Conservation (phyloP, 2,888 invertebrate genomes). For the Lamellibrachia columna region DNA sequence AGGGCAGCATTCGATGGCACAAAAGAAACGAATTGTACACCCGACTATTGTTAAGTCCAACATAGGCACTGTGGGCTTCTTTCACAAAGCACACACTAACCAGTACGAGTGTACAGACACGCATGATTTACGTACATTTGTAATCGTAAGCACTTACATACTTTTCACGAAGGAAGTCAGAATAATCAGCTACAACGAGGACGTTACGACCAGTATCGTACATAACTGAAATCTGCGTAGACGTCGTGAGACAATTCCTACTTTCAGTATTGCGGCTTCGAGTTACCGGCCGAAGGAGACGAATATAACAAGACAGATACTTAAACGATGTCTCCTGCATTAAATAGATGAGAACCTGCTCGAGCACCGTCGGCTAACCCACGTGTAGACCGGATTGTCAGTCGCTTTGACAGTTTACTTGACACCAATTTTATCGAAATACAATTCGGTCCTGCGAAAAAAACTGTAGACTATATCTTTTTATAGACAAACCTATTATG, state of each 20-base stretch:
- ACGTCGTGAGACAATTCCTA: not conserved
- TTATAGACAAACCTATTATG: not conserved
- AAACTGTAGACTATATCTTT: not conserved
- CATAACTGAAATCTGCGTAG: not conserved
- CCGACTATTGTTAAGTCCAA: too few relatives aligned
- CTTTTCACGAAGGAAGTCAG: too few relatives aligned
- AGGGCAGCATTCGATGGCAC: too few relatives aligned
- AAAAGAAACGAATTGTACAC: too few relatives aligned
- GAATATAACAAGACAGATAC: not conserved
- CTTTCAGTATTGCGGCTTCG: not conserved
- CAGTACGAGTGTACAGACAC: too few relatives aligned
- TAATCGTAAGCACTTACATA: too few relatives aligned
- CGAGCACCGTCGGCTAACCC: not conserved
- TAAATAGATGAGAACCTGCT: not conserved
- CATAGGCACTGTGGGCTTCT: too few relatives aligned
- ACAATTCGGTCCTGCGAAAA: not conserved
- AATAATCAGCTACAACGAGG: too few relatives aligned
- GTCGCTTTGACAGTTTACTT: not conserved
- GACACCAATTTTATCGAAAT: not conserved
- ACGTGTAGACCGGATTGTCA: not conserved
- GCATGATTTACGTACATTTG: too few relatives aligned
- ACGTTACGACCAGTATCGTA: too few relatives aligned
- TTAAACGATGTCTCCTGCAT: not conserved
- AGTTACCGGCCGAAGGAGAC: not conserved
- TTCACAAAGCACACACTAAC: too few relatives aligned